phyloP scores from a whole-genome alignment of 1,140 invertebrate genomes.

The Anastrepha ludens region DNA sequence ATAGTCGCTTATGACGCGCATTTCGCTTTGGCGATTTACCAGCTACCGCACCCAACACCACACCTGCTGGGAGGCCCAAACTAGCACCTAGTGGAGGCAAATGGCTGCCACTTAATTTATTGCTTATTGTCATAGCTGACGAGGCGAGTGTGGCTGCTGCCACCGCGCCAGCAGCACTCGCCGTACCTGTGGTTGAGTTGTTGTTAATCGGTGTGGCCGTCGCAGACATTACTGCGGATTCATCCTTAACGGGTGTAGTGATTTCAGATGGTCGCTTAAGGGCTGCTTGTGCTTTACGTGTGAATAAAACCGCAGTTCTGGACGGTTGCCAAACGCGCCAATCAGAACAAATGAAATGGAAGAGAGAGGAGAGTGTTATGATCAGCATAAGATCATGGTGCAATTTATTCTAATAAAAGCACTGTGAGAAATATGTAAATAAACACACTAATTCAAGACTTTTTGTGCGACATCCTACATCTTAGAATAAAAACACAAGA shows the following conservation, averaged over 20 bases:
- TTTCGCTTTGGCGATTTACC: conserved; percentile 71
- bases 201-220: conserved; percentile 59
- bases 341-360: background rate
- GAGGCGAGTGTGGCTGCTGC: conserved; percentile 59
- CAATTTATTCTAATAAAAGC: background rate
- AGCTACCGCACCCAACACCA: conserved; percentile 38
- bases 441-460: no score
- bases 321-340: conserved; percentile 21
- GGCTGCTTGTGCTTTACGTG: conserved; percentile 81
- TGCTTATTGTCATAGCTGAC: conserved; percentile 63
- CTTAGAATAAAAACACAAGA: no score
- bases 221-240: conserved; percentile 66
- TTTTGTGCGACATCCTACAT: no score
- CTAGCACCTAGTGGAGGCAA: conserved; percentile 56
- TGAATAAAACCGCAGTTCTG: conserved; percentile 89
- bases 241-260: conserved; percentile 74
- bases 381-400: background rate
- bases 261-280: conserved; percentile 74
- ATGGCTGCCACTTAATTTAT: conserved; percentile 60
- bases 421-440: background rate
- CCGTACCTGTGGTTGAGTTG: conserved; percentile 53
- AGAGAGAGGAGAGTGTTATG: background rate
- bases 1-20: conserved; percentile 66
- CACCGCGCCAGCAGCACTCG: conserved; percentile 56
- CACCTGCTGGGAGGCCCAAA: conserved; percentile 56